Evolutionary conservation across 92 coral and sea anemone genomes (phyloP).

Genomic region (Epizoanthus ramosus): DNA sequence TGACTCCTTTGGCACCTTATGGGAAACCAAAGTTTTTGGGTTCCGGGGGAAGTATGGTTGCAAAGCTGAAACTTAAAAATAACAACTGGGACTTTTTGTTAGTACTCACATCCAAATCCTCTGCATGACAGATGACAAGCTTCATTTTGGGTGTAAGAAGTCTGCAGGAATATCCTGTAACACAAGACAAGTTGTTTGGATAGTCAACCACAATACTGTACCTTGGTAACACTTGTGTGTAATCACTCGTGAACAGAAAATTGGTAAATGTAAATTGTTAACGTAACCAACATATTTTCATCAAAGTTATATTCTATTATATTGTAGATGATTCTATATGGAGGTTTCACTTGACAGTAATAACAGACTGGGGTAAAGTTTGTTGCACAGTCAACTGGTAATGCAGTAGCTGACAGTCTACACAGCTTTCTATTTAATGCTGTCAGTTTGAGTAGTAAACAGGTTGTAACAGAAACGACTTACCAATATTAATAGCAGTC

Average conservation of each 20-base stretch:
- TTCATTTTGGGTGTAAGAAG: constrained; percentile 92
- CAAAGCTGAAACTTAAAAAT: background rate
- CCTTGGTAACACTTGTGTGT: too few relatives aligned
- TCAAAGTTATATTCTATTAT: too few relatives aligned
- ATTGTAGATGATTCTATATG: too few relatives aligned
- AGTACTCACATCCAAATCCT: constrained; percentile 88
- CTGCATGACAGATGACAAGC: constrained; percentile 87
- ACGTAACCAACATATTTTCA: too few relatives aligned
- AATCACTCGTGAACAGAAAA: too few relatives aligned
- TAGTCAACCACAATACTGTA: too few relatives aligned
- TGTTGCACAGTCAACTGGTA: background rate
- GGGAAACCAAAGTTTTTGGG: too few relatives aligned
- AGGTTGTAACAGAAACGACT: background rate
- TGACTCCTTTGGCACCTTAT: too few relatives aligned
- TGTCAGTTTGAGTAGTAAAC: background rate
- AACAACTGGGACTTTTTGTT: background rate
- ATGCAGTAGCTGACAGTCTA: background rate
- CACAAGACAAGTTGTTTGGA: too few relatives aligned
- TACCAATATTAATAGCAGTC: constrained; percentile 98
- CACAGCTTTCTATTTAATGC: background rate
- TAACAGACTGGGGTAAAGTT: background rate
- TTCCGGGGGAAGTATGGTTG: too few relatives aligned
- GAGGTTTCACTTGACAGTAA: too few relatives aligned
- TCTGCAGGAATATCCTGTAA: constrained; percentile 90
- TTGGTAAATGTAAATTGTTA: too few relatives aligned